Evolutionary conservation across 37 sponge, comb jelly and placozoan species (phyloP).

Genomic region (Beroe forskalii): DNA sequence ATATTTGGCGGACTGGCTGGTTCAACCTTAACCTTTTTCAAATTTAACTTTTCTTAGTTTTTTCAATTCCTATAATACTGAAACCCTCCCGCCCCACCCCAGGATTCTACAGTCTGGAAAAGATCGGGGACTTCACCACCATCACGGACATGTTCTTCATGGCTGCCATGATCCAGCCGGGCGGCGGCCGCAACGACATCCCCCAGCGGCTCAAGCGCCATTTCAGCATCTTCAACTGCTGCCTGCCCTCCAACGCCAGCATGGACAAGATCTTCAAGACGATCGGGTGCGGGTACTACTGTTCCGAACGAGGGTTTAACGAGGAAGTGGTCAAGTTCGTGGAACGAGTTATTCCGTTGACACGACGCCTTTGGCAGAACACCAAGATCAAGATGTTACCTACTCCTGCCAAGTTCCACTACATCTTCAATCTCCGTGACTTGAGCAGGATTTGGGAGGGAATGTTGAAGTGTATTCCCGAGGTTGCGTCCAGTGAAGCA

Average conservation of each 20-base stretch:
- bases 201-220: conserved; percentile 64
- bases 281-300: conserved; percentile 63
- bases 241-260: conserved; percentile 58
- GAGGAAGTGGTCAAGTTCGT: conserved; percentile 40
- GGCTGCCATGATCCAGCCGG: conserved; percentile 65
- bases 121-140: conserved; percentile 61
- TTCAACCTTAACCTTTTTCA: no score
- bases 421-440: conserved; percentile 67
- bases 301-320: conserved; percentile 52
- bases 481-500: conserved; percentile 13
- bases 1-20: no score
- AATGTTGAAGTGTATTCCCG: conserved; percentile 61
- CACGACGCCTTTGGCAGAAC: conserved; percentile 35
- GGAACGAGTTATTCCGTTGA: conserved; percentile 8
- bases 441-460: conserved; percentile 65
- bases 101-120: conserved; percentile 66
- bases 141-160: conserved; percentile 65
- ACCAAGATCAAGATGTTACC: conserved; percentile 61
- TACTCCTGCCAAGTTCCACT: conserved; percentile 67
- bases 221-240: conserved; percentile 66
- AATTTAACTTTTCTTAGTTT: no score
- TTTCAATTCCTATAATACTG: no score
- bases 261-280: conserved; percentile 67
- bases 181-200: conserved; percentile 65
- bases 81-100: no score